phyloP scores from a whole-genome alignment of 2,113 vertebrate genomes.

The Anthoscopus minutus region DNA sequence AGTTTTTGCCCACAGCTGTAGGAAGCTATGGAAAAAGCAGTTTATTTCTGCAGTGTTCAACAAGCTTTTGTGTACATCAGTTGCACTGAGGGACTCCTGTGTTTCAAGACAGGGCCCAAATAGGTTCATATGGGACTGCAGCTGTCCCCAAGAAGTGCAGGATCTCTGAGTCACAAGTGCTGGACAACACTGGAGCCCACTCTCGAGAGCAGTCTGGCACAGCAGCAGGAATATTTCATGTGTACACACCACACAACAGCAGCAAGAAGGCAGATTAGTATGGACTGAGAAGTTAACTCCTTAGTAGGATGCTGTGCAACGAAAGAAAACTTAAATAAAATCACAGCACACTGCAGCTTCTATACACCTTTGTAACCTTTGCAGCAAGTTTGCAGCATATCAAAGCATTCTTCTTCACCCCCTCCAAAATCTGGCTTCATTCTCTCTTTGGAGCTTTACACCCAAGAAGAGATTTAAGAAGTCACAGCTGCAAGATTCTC shows the following conservation, averaged over 20 bases:
- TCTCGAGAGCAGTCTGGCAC: neutral
- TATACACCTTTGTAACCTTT: neutral
- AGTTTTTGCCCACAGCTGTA: neutral
- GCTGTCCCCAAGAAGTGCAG: neutral
- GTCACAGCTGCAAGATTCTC: neutral
- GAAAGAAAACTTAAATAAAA: neutral
- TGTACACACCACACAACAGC: neutral
- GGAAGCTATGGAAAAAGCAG: neutral
- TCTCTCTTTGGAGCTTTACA: neutral
- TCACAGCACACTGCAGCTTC: neutral
- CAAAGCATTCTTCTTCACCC: neutral
- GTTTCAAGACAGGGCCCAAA: neutral
- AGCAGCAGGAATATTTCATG: neutral
- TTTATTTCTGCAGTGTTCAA: neutral
- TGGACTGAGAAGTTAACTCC: rapidly evolving
- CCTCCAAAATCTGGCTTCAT: rapidly evolving
- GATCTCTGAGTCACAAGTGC: neutral
- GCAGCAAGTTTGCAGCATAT: neutral
- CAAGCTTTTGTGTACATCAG: neutral
- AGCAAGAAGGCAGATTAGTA: neutral
- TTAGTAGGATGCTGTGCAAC: neutral
- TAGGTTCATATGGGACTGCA: rapidly evolving
- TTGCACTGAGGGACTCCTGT: neutral
- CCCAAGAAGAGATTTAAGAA: neutral
- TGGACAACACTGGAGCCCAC: neutral